Evolutionary conservation across 2,888 invertebrate genomes (phyloP).

Genomic region (Tetragnatha montana): DNA sequence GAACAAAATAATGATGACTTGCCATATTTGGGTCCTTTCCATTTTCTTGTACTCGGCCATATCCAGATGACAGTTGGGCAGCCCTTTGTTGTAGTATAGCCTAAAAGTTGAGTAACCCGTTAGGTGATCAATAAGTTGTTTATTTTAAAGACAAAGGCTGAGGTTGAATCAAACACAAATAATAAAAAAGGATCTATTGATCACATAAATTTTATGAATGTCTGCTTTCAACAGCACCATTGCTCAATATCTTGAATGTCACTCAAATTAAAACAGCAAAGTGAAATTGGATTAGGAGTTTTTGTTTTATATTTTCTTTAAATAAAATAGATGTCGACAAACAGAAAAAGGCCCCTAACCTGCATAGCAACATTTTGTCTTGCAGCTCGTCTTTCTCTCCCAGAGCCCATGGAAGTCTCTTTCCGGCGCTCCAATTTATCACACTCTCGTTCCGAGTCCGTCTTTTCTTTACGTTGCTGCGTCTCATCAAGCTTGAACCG

Average conservation of each 20-base stretch:
- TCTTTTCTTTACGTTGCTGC: constrained; percentile 50
- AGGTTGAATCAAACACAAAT: not conserved
- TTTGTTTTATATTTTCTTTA: not conserved
- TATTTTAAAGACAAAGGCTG: not conserved
- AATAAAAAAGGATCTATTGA: not conserved
- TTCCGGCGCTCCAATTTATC: constrained; percentile 27
- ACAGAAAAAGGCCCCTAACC: constrained; percentile 72
- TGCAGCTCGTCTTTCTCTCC: constrained; percentile 53
- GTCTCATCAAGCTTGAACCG: constrained; percentile 66
- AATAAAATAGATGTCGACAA: not conserved
- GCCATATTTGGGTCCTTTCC: constrained; percentile 46
- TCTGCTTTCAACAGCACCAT: not conserved
- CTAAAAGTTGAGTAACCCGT: constrained; percentile 14
- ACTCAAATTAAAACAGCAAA: not conserved
- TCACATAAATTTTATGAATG: not conserved
- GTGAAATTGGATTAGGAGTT: not conserved
- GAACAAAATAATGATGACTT: not conserved
- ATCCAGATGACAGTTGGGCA: constrained; percentile 34
- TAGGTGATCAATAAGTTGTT: not conserved
- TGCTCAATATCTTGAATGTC: not conserved
- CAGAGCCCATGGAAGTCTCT: not conserved
- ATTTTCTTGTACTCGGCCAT: constrained; percentile 45
- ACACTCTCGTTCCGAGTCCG: constrained; percentile 39
- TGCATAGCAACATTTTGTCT: constrained; percentile 87
- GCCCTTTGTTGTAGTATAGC: constrained; percentile 67